phyloP scores from a whole-genome alignment of 2,797 vertebrate genomes.

The Pipistrellus pygmaeus region DNA sequence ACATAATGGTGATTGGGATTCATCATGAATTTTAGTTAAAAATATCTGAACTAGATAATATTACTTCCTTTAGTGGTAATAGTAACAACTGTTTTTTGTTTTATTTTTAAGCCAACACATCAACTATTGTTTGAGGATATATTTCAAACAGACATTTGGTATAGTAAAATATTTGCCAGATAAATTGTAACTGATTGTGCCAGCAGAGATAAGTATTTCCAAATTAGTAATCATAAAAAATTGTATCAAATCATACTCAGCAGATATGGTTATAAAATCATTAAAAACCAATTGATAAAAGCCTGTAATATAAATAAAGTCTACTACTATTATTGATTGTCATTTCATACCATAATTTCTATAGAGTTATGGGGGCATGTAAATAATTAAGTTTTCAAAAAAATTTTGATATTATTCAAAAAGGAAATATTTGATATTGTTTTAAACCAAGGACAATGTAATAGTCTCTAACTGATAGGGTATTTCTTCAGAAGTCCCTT shows the following conservation, averaged over 20 bases:
- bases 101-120: neutral
- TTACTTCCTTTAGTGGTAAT: neutral
- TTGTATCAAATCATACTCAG: neutral
- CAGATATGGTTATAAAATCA: neutral
- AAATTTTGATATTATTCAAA: neutral
- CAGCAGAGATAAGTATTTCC: neutral
- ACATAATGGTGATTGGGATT: neutral
- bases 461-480: neutral
- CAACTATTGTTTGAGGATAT: neutral
- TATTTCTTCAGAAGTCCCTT: neutral
- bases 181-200: neutral
- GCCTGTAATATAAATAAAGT: neutral
- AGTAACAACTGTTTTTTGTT: neutral
- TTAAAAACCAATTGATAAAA: neutral
- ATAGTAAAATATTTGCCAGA: neutral
- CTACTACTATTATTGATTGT: neutral
- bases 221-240: neutral
- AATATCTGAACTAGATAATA: neutral
- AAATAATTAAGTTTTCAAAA: neutral
- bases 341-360: neutral
- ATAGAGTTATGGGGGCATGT: neutral
- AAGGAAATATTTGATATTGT: neutral
- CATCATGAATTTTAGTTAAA: conserved; percentile 7
- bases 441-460: conserved; percentile 4
- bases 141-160: neutral